Conservation (phyloP, 2,888 invertebrate species). For the Acanthosepion esculentum region DNA sequence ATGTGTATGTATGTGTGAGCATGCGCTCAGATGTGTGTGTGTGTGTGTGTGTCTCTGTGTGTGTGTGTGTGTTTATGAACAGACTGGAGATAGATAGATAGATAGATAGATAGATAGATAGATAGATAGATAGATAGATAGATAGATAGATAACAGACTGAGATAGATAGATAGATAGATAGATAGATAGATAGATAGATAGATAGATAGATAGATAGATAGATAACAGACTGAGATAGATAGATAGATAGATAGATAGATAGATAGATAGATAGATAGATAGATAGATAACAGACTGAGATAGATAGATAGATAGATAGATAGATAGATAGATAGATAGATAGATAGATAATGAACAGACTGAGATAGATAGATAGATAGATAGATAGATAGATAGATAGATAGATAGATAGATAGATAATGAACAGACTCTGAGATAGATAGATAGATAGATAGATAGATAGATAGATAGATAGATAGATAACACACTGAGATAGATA, state of each 20-base stretch:
- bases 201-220: background rate
- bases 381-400: slow-evolving; percentile 17
- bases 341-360: background rate
- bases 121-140: background rate
- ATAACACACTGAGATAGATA: no score
- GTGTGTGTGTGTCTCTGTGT: no score
- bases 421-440: no score
- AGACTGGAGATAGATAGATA: background rate
- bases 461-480: slow-evolving; percentile 2
- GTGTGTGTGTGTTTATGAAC: no score
- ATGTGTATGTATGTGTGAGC: no score
- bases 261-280: background rate
- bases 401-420: background rate
- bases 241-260: background rate
- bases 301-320: background rate
- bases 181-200: background rate
- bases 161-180: background rate
- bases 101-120: background rate
- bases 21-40: no score
- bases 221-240: background rate
- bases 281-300: background rate
- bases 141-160: slow-evolving; percentile 25
- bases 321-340: background rate
- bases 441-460: background rate
- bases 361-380: background rate